A percentile compares a stretch with the other conserved stretches of the same genome.
Evolutionary conservation across 2,113 vertebrate species (phyloP).

Genomic region (Varanus komodoensis): DNA sequence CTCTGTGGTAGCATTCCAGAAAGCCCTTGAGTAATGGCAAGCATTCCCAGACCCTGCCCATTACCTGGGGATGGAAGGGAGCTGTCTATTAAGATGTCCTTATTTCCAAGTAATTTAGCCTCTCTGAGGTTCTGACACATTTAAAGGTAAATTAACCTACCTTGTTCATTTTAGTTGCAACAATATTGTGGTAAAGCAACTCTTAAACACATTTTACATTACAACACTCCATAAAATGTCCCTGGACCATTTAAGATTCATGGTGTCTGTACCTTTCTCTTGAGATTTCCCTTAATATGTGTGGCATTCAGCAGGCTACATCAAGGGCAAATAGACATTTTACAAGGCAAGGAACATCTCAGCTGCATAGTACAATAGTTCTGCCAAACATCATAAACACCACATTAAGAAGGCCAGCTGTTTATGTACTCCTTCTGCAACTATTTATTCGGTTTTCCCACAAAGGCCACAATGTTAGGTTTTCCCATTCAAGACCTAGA

Average conservation of each 20-base stretch:
- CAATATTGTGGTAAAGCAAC: background rate
- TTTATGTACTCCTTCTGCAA: background rate
- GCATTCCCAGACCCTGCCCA: background rate
- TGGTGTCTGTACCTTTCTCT: background rate
- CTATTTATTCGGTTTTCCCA: conserved; percentile 4
- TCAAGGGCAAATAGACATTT: conserved; percentile 5
- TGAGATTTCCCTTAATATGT: background rate
- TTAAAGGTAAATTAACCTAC: background rate
- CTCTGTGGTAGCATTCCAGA: background rate
- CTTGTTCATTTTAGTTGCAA: background rate
- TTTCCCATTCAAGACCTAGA: background rate
- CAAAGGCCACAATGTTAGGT: background rate
- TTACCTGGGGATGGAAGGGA: background rate
- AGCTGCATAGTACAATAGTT: background rate
- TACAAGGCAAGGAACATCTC: background rate
- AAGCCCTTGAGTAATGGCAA: background rate
- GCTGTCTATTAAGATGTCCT: background rate
- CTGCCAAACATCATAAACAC: conserved; percentile 19
- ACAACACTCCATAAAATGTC: background rate
- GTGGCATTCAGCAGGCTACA: conserved; percentile 3
- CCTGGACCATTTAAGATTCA: background rate
- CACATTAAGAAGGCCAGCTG: background rate
- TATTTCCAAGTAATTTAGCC: background rate
- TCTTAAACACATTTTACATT: background rate
- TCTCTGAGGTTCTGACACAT: background rate